phyloP scores from a whole-genome alignment of 35 echinoderm and acorn worm genomes.

The Anneissia japonica region DNA sequence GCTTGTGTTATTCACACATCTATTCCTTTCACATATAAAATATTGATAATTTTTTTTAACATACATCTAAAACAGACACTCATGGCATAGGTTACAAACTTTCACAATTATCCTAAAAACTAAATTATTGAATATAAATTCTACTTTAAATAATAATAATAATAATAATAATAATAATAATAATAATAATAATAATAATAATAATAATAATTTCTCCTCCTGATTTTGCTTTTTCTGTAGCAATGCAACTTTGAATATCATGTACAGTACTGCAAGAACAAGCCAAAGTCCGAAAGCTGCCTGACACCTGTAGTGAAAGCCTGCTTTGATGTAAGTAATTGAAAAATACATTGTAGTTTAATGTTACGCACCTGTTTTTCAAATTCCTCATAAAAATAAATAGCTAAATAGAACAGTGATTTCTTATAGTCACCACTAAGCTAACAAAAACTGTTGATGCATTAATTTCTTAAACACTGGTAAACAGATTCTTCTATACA shows the following conservation, averaged over 20 bases:
- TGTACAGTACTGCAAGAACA: slow-evolving; percentile 50
- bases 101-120: neutral
- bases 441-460: too few species aligned
- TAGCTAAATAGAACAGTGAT: too few species aligned
- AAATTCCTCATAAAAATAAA: too few species aligned
- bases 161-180: too few species aligned
- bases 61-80: too few species aligned
- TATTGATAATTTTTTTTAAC: too few species aligned
- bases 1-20: too few species aligned
- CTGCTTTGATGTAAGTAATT: slow-evolving; percentile 43
- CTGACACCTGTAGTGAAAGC: slow-evolving; percentile 29
- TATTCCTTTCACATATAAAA: too few species aligned
- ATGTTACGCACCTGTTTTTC: too few species aligned
- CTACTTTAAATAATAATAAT: neutral
- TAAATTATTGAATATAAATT: neutral
- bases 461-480: too few species aligned
- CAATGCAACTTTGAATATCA: slow-evolving; percentile 30
- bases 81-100: neutral
- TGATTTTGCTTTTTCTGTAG: neutral
- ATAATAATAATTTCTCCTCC: neutral
- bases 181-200: neutral
- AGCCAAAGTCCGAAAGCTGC: slow-evolving; percentile 22
- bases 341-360: neutral
- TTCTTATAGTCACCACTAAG: too few species aligned
- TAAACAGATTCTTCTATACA: too few species aligned